A percentile compares a stretch with the other conserved stretches of the same genome.
Evolutionary conservation across 2,888 invertebrate species (phyloP).

Genomic region (Neoitamus cyanurus): DNA sequence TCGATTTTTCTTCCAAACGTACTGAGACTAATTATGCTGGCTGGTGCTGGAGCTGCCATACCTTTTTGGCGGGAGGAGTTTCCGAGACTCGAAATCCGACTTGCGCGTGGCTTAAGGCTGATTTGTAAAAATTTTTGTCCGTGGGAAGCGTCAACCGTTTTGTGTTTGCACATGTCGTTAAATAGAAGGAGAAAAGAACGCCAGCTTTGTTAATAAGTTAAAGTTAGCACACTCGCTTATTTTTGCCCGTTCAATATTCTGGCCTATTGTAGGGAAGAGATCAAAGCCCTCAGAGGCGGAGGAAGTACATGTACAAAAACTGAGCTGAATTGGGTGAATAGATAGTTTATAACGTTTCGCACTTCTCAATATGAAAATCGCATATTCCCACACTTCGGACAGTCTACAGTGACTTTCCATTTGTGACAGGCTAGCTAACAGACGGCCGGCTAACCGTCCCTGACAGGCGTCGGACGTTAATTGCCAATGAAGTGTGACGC

Average conservation of each 20-base stretch:
- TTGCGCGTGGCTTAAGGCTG: neutral
- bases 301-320: neutral
- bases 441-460: neutral
- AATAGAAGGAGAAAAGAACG: neutral
- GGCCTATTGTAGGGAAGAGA: neutral
- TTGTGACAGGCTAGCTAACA: neutral
- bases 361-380: neutral
- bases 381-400: neutral
- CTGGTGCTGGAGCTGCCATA: neutral
- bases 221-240: neutral
- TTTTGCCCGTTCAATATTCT: neutral
- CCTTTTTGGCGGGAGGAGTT: neutral
- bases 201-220: neutral
- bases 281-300: slow-evolving; percentile 1
- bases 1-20: neutral
- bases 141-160: slow-evolving; percentile 5
- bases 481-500: neutral
- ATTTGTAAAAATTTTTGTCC: neutral
- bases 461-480: neutral
- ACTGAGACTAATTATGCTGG: slow-evolving; percentile 1
- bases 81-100: neutral
- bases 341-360: neutral
- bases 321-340: neutral
- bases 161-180: neutral
- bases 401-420: neutral